Evolutionary conservation across 2,888 invertebrate species (phyloP), one percentile per base, ranked within the genome.

Genomic region (Hypomecis atomaria): DNA sequence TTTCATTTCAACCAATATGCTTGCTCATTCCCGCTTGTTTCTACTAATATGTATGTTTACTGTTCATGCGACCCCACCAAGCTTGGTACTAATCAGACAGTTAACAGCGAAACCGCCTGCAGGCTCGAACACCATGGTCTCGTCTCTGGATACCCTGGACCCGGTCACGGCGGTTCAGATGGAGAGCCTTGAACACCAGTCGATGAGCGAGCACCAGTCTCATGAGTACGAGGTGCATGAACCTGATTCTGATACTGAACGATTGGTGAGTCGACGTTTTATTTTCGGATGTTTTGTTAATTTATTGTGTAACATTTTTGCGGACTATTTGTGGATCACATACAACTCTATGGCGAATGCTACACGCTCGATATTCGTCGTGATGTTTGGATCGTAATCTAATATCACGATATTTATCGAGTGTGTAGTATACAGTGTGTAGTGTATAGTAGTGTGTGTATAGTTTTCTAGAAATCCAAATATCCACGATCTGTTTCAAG

Each of bases 41-140:
- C 53, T 40, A 57, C 44, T 68, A 69, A 73, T 50, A 42, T 36
- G 40, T 44, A 34, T 56, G 53, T 62, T 59, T 44, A 55, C 52
- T 65, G 62, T 66, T 54, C 54, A 68, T 71, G 88, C 90, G 81
- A 82, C 74, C 83, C 84, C 83, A 81, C 86, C 84, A 77, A 88
- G 90, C 89, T 89, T 90, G 81, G 83, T 88, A 91, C 92, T 91
- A 90, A 90, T 90, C 89, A 87, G 83, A 86, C 43, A 88, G 89
- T 87, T 92, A 92, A 92, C 91, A 89, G 90, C 91, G 88, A 84
- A 85, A 79, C 90, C 83, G 84, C 89, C 89, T 86, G 81, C 88
- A 93, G 97, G 96, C 71, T 97, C 97, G 62, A 97, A 96, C 84
- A 97, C 97, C 10, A 95, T 97, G 94, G 96, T 97, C 59, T 97